Conservation (phyloP, 1,140 invertebrate species). For the Charaxes varanes region DNA sequence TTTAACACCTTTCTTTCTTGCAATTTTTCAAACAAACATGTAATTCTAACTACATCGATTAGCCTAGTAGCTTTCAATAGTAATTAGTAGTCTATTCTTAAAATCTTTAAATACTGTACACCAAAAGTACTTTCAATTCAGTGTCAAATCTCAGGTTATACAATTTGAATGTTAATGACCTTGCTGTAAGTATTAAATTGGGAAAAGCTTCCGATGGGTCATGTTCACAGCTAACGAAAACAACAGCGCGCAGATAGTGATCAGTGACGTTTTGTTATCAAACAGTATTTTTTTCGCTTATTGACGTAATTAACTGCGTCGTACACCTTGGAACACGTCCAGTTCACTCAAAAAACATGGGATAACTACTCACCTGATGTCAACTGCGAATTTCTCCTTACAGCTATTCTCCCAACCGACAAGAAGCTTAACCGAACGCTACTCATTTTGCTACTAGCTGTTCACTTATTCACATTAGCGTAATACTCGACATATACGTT, state of each 20-base stretch:
- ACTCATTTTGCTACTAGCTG: conserved; percentile 46
- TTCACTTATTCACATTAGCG: conserved; percentile 48
- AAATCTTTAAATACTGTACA: conserved; percentile 5
- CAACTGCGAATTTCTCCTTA: conserved; percentile 60
- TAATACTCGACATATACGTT: conserved; percentile 36
- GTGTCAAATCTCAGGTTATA: conserved; percentile 24
- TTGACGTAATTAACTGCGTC: conserved; percentile 35
- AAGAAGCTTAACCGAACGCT: conserved; percentile 63
- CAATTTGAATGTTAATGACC: conserved; percentile 35
- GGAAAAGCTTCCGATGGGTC: no score
- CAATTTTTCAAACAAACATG: no score
- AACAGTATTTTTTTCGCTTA: conserved; percentile 32
- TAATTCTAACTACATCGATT: no score
- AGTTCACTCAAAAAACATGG: conserved; percentile 39
- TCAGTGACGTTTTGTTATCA: conserved; percentile 54
- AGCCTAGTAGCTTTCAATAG: no score
- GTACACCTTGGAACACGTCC: conserved; percentile 41
- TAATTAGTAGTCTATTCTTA: no score
- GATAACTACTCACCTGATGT: conserved; percentile 57
- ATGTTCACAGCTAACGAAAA: neutral
- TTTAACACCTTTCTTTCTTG: no score
- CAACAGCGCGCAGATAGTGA: conserved; percentile 21
- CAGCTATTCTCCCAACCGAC: conserved; percentile 58
- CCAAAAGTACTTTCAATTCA: conserved; percentile 15
- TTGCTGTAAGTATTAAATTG: conserved; percentile 8